Conservation (phyloP, 2,888 invertebrate species). For the Drosophila suboccidentalis region DNA sequence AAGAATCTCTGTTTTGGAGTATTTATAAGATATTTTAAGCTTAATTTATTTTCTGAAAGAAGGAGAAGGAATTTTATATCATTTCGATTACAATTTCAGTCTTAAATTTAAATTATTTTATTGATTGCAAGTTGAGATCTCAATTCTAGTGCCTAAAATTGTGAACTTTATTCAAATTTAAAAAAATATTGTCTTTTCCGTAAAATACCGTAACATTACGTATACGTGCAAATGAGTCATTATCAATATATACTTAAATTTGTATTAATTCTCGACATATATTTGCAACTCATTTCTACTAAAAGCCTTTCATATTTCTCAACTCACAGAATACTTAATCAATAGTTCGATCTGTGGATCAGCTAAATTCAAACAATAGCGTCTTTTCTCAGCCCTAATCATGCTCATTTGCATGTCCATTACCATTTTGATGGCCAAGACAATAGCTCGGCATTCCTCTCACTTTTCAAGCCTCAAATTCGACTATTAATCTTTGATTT, state of each 20-base stretch:
- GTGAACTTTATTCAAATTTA: no score
- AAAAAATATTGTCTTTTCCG: no score
- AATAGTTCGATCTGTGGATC: constrained; percentile 6
- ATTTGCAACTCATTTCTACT: constrained; percentile 9
- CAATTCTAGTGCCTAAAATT: no score
- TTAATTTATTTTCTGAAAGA: no score
- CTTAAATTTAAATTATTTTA: no score
- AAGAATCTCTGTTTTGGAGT: no score
- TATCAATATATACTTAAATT: neutral
- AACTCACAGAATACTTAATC: constrained; percentile 1
- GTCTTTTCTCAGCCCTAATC: constrained; percentile 11
- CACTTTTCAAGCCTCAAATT: constrained; percentile 47
- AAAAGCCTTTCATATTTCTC: constrained; percentile 20
- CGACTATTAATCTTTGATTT: constrained; percentile 49
- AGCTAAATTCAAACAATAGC: neutral
- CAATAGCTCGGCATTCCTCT: constrained; percentile 36
- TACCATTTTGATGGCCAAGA: constrained; percentile 18
- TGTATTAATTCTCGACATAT: neutral
- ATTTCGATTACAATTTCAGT: no score
- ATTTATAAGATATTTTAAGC: no score
- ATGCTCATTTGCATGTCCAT: constrained; percentile 23
- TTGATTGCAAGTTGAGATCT: no score
- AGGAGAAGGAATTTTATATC: no score
- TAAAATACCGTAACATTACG: neutral
- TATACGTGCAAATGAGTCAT: neutral